Base-by-base conservation (phyloP, 2,888 invertebrate genomes). In the Nomada hirtipes region DNA sequence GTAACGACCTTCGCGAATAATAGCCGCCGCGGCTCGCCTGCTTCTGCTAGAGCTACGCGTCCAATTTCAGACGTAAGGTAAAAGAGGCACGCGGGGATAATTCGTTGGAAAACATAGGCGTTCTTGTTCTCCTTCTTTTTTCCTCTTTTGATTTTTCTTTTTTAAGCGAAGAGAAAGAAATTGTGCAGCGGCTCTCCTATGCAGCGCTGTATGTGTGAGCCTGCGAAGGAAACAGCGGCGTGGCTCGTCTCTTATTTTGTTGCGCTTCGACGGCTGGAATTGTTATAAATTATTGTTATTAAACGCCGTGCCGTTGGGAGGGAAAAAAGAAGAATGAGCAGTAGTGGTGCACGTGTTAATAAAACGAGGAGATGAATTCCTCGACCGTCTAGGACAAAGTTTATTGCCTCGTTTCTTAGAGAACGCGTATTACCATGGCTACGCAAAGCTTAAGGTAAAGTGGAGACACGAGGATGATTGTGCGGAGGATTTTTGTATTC, bases 1-100 rank as follows among this genome's bases (percentile, higher is more conserved):
- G 79, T 72, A 78, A 84, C 87, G 87, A 87, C 87, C 87, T 87
- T 87, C 82, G 87, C 67, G 76, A 67, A 70, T 87, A 87, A 80
- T 80, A 77, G 77, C 59, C 61, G 68, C 76, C 59, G 74, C 63
- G 18, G 57, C 60, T 53, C 44, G 44, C 26, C 10, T n/a, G 18
- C n/a, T 53, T 53, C 53, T 53, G 20, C 11, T 42, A 2, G n/a
- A 11, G n/a, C 15, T 59, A n/a, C 52, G 73, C 73, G 70, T 76
- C 52, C 74, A 55, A 70, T 67, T 76, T 55, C 72, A 65, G 29
- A 55, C 64, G 64, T 26, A 18, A 10, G 50, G 57, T 69, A 74
- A 81, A 57, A 70, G 68, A 53, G 23, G 36, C 18, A 26, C 29
- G n/a, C 18, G n/a, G 29, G 67, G 50, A 57, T 29, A 57, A 73